phyloP scores from a whole-genome alignment of 2,888 invertebrate species.

The Lepeophtheirus nordmannii region DNA sequence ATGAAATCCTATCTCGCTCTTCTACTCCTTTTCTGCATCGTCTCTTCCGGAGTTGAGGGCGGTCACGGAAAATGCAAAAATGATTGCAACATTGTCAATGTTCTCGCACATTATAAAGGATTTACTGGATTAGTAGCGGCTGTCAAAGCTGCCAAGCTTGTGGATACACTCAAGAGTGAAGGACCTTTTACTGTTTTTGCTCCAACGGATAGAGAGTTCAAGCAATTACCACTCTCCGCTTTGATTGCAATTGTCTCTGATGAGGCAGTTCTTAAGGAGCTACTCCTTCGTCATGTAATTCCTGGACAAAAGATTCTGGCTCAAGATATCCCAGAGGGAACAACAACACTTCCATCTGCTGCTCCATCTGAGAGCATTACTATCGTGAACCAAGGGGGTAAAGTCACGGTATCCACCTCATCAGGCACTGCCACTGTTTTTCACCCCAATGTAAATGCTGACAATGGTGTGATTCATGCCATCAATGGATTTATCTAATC shows the following conservation, averaged over 20 bases:
- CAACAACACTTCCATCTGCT: not conserved
- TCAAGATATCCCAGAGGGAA: not conserved
- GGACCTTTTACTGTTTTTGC: not conserved
- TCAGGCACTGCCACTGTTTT: not conserved
- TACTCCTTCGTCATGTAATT: not conserved
- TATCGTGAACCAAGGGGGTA: not conserved
- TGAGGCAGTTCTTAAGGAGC: not conserved
- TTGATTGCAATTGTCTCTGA: not conserved
- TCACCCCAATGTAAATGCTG: not conserved
- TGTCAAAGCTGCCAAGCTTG: not conserved
- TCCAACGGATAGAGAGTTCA: not conserved
- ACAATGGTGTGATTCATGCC: not conserved
- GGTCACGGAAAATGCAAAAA: not conserved
- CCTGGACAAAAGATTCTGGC: not conserved
- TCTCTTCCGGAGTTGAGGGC: not conserved
- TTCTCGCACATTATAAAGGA: not conserved
- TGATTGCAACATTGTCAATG: not conserved
- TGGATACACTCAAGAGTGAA: not conserved
- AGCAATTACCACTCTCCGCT: not conserved
- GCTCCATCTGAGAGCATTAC: not conserved
- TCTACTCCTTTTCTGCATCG: not conserved
- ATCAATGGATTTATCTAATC: not conserved
- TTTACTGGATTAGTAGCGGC: not conserved
- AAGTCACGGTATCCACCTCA: not conserved
- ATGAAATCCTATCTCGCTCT: not conserved